phyloP scores from a whole-genome alignment of 2,113 vertebrate species.

The Psophia crepitans region DNA sequence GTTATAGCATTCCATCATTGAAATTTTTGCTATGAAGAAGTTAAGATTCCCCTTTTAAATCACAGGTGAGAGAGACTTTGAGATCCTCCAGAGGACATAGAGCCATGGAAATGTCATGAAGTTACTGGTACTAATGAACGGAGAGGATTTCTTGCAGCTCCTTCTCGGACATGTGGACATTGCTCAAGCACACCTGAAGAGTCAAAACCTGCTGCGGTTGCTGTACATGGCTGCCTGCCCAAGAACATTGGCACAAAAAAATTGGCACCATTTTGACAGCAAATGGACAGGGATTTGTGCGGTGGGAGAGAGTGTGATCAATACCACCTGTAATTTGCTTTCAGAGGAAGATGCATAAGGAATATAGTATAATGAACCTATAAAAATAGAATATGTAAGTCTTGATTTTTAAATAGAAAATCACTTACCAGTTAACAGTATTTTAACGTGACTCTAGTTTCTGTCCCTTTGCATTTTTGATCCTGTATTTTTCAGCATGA shows the following conservation, averaged over 20 bases:
- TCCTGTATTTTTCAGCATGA: background rate
- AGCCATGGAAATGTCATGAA: background rate
- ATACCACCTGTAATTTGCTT: background rate
- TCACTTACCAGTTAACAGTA: background rate
- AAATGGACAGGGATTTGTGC: background rate
- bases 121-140: background rate
- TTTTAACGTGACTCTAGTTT: background rate
- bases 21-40: background rate
- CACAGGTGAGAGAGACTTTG: background rate
- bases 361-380: background rate
- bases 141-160: background rate
- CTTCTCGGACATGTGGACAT: background rate
- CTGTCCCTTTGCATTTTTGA: background rate
- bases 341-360: background rate
- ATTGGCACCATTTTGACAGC: background rate
- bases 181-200: background rate
- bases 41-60: background rate
- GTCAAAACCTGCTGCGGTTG: background rate
- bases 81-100: background rate
- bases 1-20: rapidly evolving
- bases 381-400: background rate
- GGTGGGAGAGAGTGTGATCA: background rate
- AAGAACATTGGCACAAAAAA: background rate
- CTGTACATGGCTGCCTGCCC: background rate
- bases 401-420: background rate